Base-by-base conservation (phyloP, 2,888 invertebrate genomes). In the Ferdinandea cuprea region DNA sequence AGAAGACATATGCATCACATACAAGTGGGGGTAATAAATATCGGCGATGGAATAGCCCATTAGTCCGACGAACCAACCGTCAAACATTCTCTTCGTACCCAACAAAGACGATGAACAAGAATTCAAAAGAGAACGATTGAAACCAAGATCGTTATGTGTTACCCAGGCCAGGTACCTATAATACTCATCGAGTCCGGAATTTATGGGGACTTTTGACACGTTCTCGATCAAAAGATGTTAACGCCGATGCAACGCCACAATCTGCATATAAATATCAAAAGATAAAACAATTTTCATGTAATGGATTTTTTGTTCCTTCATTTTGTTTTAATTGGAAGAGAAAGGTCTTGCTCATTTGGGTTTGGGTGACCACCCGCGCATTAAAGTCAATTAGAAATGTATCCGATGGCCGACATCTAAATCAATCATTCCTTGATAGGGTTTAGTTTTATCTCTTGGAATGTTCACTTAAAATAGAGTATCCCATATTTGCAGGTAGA, bases 151-250 rank as follows among this genome's bases (percentile, higher is more conserved):
- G 30, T 54, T 71, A 9, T 35, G 11, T 13, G 50, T 25, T 32
- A 21, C 25, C 5, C 25, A 25, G 25, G 25, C n/a, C n/a, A n/a
- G n/a, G n/a, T n/a, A n/a, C n/a, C n/a, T n/a, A n/a, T n/a, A n/a
- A n/a, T 25, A 25, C 72, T 15, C 40, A 50, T 65, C 58, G 48
- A 40, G 44, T 9, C 46, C 4, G 54, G 54, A 65, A 59, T 58
- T 74, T 74, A 76, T 76, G 46, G 65, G 69, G 13, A 58, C 46
- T 59, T 81, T 71, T 81, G 80, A 81, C 80, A 76, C 76, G 61
- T 71, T 81, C 58, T 46, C 80, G 65, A 52, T 76, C 50, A 58
- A 71, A 76, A 50, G 71, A 76, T 71, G 50, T 65, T 76, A 81
- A 76, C 76, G 52, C 76, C 69, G 63, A 42, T 69, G 58, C 56